phyloP scores from a whole-genome alignment of 2,113 vertebrate species.

The Cyanoderma ruficeps region DNA sequence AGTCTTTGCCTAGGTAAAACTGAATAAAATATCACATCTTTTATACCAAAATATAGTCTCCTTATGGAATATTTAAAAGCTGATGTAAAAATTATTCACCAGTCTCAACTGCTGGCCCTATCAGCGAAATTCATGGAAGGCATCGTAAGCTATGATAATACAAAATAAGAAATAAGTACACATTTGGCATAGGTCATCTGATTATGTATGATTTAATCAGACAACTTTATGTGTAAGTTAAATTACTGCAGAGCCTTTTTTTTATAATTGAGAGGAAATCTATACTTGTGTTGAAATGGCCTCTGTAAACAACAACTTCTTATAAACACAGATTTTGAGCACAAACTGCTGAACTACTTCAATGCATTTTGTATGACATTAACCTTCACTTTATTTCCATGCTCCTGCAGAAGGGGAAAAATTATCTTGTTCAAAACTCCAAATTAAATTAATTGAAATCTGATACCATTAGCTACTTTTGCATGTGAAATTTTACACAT shows the following conservation, averaged over 20 bases:
- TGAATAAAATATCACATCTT: background rate
- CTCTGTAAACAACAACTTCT: background rate
- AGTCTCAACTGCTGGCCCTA: background rate
- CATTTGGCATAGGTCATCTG: background rate
- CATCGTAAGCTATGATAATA: background rate
- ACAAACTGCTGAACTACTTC: background rate
- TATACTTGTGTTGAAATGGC: background rate
- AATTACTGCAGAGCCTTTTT: background rate
- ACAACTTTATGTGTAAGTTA: background rate
- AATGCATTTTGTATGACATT: background rate
- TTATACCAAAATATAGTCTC: accelerated
- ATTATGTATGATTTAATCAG: background rate
- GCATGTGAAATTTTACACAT: background rate
- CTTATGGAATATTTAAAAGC: background rate
- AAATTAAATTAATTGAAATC: background rate
- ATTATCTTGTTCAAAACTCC: background rate
- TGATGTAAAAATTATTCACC: background rate
- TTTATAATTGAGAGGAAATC: background rate
- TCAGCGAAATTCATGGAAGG: background rate
- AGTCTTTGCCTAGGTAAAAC: background rate
- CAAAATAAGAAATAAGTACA: background rate
- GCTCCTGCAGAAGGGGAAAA: background rate
- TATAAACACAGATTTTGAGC: background rate
- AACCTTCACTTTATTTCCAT: background rate
- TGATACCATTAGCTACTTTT: background rate